These are phyloP conservation scores for Rhineura floridana DNA, from an alignment of 2,113 vertebrate genomes.

Conservation along the genomic window DNA sequence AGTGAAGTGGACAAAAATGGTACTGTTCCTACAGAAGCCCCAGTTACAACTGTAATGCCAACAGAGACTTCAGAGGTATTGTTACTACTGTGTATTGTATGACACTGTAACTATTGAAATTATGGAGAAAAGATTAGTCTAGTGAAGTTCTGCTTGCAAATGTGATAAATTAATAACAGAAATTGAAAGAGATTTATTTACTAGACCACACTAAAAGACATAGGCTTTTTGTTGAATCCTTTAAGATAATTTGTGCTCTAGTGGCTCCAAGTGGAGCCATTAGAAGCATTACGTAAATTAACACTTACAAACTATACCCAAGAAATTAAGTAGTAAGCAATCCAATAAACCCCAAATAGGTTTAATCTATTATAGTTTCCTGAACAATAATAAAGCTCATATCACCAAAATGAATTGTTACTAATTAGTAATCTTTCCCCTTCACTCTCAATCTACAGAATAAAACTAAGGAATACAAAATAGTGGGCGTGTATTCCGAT, in stretches of 20 bases:
- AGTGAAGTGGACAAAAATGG: constrained; percentile 52
- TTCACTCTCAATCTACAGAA: constrained; percentile 80
- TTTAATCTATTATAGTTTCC: neutral
- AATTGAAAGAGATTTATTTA: constrained; percentile 17
- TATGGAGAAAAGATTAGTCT: neutral
- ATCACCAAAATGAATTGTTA: neutral
- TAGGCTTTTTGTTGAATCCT: neutral
- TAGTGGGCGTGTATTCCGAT: constrained; percentile 86
- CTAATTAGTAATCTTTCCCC: constrained; percentile 20
- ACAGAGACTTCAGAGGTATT: constrained; percentile 74
- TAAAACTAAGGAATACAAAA: constrained; percentile 87
- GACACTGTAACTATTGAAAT: neutral
- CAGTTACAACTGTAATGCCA: constrained; percentile 71
- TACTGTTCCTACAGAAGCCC: constrained; percentile 41
- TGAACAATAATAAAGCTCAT: neutral
- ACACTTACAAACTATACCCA: neutral
- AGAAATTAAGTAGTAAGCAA: constrained; percentile 17
- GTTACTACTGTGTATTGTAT: neutral
- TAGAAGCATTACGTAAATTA: neutral
- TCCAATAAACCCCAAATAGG: neutral
- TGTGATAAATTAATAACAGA: neutral
- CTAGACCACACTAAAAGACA: neutral
- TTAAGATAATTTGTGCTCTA: neutral
- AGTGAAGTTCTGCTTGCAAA: neutral
- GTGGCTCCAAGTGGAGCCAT: neutral